Evolutionary conservation across 2,888 invertebrate genomes (phyloP).

Genomic region (Rotaria macrura): DNA sequence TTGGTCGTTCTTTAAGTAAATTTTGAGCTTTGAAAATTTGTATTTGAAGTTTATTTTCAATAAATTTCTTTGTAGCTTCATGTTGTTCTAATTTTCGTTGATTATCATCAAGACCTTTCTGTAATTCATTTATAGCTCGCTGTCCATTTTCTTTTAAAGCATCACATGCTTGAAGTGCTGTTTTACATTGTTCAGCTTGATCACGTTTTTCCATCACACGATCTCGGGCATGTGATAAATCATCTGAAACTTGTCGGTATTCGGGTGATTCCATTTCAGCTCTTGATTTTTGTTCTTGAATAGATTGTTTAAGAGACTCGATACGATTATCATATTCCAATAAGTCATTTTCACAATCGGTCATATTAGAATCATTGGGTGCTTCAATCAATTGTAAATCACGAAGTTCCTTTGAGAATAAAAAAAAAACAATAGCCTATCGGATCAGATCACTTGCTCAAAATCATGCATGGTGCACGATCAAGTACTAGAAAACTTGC

Average conservation of each 20-base stretch:
- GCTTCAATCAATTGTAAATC: not conserved
- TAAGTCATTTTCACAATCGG: slow-evolving; percentile 9
- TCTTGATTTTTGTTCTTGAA: not conserved
- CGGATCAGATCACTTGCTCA: too few species aligned
- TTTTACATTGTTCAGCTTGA: slow-evolving; percentile 20
- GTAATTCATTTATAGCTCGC: not conserved
- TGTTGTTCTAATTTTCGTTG: slow-evolving; percentile 4
- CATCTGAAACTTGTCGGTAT: not conserved
- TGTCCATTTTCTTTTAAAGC: slow-evolving; percentile 17
- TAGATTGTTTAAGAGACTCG: not conserved
- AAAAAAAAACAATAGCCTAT: not conserved
- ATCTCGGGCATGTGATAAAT: not conserved
- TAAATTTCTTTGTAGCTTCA: not conserved
- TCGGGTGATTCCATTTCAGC: not conserved
- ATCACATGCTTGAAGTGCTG: not conserved
- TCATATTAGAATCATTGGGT: not conserved
- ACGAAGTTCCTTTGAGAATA: not conserved
- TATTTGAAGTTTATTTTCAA: not conserved
- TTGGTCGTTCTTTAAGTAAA: not conserved
- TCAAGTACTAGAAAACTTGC: too few species aligned
- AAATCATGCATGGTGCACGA: too few species aligned
- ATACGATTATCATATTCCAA: not conserved
- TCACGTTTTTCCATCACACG: not conserved
- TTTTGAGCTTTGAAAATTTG: slow-evolving; percentile 14
- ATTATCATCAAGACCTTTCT: slow-evolving; percentile 4